phyloP scores from a whole-genome alignment of 2,113 vertebrate genomes.

The Mastomys coucha region DNA sequence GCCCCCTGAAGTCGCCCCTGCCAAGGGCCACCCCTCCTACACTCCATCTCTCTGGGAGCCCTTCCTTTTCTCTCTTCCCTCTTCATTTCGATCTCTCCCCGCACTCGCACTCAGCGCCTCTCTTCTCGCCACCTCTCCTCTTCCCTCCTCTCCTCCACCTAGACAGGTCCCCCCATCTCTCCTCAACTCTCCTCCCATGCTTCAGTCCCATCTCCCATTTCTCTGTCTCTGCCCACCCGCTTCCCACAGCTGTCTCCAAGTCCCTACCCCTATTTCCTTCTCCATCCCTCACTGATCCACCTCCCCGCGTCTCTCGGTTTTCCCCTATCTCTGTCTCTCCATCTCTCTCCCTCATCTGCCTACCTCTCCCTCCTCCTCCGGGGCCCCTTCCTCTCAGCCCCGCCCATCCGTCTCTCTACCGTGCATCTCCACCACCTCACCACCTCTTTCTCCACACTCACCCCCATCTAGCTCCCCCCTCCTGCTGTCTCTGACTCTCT shows the following conservation, averaged over 20 bases:
- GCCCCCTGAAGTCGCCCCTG: not conserved
- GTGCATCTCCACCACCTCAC: not conserved
- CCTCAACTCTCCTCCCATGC: not conserved
- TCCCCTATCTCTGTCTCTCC: not conserved
- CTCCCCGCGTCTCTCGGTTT: not conserved
- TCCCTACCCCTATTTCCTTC: not conserved
- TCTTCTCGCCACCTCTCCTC: too few species aligned
- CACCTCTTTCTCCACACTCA: not conserved
- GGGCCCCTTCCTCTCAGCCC: not conserved
- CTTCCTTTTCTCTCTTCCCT: not conserved
- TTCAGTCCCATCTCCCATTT: not conserved
- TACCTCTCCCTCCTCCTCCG: not conserved
- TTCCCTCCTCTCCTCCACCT: not conserved
- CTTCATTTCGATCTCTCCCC: not conserved
- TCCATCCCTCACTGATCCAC: not conserved
- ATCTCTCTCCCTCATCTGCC: not conserved
- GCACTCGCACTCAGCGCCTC: too few species aligned
- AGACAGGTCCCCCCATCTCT: not conserved
- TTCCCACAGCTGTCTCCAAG: not conserved
- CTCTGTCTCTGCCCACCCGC: not conserved
- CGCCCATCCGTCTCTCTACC: not conserved
- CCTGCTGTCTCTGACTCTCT: constrained; percentile 82
- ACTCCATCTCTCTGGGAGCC: not conserved
- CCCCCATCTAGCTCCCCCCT: constrained; percentile 53
- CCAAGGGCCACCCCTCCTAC: not conserved